These are phyloP conservation scores for Sesia apiformis DNA, from an alignment of 2,888 invertebrate genomes.

Conservation along the genomic window DNA sequence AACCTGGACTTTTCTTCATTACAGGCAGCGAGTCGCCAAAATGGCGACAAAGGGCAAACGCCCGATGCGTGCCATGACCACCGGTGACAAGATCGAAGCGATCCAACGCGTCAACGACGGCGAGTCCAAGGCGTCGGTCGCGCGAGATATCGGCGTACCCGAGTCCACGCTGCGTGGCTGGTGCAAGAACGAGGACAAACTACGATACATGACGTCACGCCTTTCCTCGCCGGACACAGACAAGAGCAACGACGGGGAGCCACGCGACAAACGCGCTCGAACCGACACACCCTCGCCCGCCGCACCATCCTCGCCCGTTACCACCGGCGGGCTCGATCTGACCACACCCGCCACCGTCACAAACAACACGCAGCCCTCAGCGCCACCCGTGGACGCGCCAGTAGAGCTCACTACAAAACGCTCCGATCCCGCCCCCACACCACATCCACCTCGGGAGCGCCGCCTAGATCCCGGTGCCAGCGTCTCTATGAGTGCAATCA, in stretches of 20 bases:
- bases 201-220: constrained; percentile 78
- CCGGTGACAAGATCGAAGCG: constrained; percentile 86
- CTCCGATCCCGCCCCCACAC: constrained; percentile 37
- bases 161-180: constrained; percentile 90
- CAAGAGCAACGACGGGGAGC: constrained; percentile 70
- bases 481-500: constrained; percentile 76
- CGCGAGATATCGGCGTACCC: constrained; percentile 88
- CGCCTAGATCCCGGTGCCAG: constrained; percentile 63
- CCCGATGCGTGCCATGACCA: constrained; percentile 84
- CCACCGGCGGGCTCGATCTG: constrained; percentile 21
- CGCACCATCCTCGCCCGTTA: constrained; percentile 28
- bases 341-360: constrained; percentile 27
- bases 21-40: constrained; percentile 45
- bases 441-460: constrained; percentile 42
- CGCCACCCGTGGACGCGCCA: constrained; percentile 28
- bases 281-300: constrained; percentile 47
- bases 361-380: constrained; percentile 7
- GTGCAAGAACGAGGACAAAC: constrained; percentile 90
- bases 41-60: constrained; percentile 85
- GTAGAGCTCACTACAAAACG: constrained; percentile 61
- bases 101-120: constrained; percentile 89
- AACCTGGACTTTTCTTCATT: constrained; percentile 27
- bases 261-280: constrained; percentile 58
- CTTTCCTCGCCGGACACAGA: constrained; percentile 82
- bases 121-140: constrained; percentile 89